Evolutionary conservation across 2,888 invertebrate genomes (phyloP), one percentile per base, ranked within the genome.

Genomic region (Graphium colonna): DNA sequence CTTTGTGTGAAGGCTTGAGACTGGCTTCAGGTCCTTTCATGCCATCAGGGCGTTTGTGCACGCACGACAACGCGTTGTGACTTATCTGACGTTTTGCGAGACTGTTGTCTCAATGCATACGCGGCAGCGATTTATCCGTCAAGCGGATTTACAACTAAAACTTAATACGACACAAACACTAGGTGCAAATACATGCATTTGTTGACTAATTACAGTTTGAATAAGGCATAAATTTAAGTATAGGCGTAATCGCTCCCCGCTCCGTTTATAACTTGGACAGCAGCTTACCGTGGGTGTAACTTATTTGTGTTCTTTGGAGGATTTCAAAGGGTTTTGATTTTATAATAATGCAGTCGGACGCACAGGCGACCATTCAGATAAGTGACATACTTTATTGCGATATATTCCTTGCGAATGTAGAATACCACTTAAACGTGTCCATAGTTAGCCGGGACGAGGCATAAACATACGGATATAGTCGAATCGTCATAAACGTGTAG

Each of bases 321-420:
- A 71, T 74, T 74, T 80, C 75, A 80, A 81, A 79, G 71, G 80
- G 66, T 69, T 81, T 79, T 82, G 79, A 81, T 80, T 82, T 76
- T 76, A 80, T 75, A 79, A 74, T 71, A 70, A 71, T 66, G 64
- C 62, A 60, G 62, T n/a, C 62, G 61, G 33, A 58, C 58, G 58
- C 60, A 65, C 72, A 62, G 68, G 66, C 65, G 60, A 43, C 68
- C 64, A 73, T 76, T 74, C 75, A 60, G 58, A 55, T 54, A 70
- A 61, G 43, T 54, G 65, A 62, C 66, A 60, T 68, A 67, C 64
- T 75, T 76, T 76, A 76, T 72, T 61, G 65, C 63, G 57, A 55
- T 56, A 60, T 65, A 61, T 61, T 58, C 53, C 61, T 57, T 58
- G 65, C 61, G 55, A 64, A 61, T 67, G 62, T 65, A 64, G 60